Evolutionary conservation across 2,888 invertebrate species (phyloP), one percentile per base, ranked within the genome.

Genomic region (Agrochola macilenta): DNA sequence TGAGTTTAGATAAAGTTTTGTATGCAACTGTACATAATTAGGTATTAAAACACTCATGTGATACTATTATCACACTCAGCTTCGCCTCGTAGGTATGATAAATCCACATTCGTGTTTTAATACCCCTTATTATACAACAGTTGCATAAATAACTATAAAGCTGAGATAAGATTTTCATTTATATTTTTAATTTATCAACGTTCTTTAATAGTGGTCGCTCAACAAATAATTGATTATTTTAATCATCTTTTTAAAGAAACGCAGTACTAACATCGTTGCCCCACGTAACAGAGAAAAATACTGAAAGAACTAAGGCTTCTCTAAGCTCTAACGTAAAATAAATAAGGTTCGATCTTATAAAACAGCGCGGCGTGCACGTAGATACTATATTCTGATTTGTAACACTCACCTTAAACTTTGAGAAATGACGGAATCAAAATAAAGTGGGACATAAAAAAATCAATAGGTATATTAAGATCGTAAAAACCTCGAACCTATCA

Each of bases 401-500:
- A 79, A 76, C 76, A 76, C 77, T 74, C 57, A 61, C 76, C 78
- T 79, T 74, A 87, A 86, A 87, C 49, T 87, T 85, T 80, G 74
- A 77, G 63, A 74, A 78, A 84, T 78, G 72, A 74, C 63, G 60
- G 64, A 80, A 87, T 87, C 81, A 82, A 83, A 81, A 83, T 86
- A 84, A 83, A 88, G 70, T 77, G 20, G 65, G 71, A 52, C 82
- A 79, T 89, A 89, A 88, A 87, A 88, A 89, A 84, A 88, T 86
- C 89, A 82, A 82, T 79, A 82, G 69, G 79, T 84, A 84, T 88
- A 89, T 88, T 86, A 86, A 83, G 73, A 78, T 88, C 88, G 89
- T 88, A 88, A 88, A 88, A 87, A 70, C 77, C 78, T 79, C 64
- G 83, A 89, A 78, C 84, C 89, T 77, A 89, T 88, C 88, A 89